Evolutionary conservation across 2,888 invertebrate species (phyloP).

Genomic region (Arenicola marina): DNA sequence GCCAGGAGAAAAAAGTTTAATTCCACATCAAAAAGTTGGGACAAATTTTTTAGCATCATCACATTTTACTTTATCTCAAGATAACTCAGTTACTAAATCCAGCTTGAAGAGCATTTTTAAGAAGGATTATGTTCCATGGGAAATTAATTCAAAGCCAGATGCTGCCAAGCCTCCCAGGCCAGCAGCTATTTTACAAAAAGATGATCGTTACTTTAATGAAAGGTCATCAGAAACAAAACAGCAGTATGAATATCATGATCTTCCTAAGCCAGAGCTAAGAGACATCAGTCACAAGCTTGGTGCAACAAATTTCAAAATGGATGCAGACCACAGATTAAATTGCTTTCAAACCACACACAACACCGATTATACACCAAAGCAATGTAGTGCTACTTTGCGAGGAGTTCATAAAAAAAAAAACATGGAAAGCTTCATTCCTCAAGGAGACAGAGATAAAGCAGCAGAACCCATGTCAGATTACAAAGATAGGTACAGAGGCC

Average conservation of each 20-base stretch:
- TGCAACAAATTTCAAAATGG: conserved; percentile 55
- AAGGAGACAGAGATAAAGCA: conserved; percentile 49
- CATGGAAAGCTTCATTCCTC: conserved; percentile 43
- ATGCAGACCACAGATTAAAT: conserved; percentile 45
- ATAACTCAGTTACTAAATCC: conserved; percentile 37
- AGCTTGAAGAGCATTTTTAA: conserved; percentile 48
- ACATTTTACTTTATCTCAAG: conserved; percentile 49
- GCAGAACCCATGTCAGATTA: conserved; percentile 49
- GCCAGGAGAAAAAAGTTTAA: neutral
- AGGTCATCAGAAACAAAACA: conserved; percentile 46
- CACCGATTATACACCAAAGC: conserved; percentile 46
- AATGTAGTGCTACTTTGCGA: conserved; percentile 26
- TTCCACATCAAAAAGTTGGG: conserved; percentile 34
- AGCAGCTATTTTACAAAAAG: conserved; percentile 51
- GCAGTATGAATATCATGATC: conserved; percentile 9
- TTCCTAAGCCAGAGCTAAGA: conserved; percentile 40
- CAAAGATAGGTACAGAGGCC: conserved; percentile 44
- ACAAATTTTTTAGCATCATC: conserved; percentile 43
- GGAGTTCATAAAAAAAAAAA: conserved; percentile 23
- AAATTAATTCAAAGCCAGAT: conserved; percentile 33
- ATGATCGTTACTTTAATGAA: conserved; percentile 45
- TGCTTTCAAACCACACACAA: conserved; percentile 49
- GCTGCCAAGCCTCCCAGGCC: conserved; percentile 45
- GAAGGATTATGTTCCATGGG: conserved; percentile 46
- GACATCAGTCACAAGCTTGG: conserved; percentile 41